Evolutionary conservation across 2,888 invertebrate species (phyloP), one percentile per base, ranked within the genome.

Genomic region (Leptinotarsa rubiginosa): DNA sequence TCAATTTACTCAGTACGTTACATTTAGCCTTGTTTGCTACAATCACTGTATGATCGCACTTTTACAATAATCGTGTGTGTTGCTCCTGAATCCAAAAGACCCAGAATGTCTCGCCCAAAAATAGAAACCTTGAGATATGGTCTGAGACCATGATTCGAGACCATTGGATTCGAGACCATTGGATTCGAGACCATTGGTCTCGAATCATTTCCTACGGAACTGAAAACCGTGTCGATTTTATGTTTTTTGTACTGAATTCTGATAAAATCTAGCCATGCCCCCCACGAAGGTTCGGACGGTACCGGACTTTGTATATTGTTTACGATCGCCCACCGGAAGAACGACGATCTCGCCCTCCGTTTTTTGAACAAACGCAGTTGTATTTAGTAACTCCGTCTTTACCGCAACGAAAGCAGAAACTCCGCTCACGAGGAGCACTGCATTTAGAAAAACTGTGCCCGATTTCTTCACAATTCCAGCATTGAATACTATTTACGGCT

Each of bases 21-120:
- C 74, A 77, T 4, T 47, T 54, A 16, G 49, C 12, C 15, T 76
- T 77, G 70, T 79, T 78, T 12, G 79, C 79, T n/a, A 77, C 74
- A 5, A 73, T 70, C 16, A 69, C 50, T 10, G 67, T 22, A 31
- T 67, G 52, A 25, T 69, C 16, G 20, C 47, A 50, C 0, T 52
- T 59, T 22, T 68, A 62, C 69, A n/a, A 65, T 65, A n/a, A 41
- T n/a, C 7, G 68, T 67, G 4, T 56, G 50, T 12, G 49, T 31
- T 22, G 59, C 73, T 16, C 75, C 75, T 12, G 73, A 66, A 49
- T 75, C 73, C 13, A 59, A 22, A 12, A 59, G 22, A 15, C 41
- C 47, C 4, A 31, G 62, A 50, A 47, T 66, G 47, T n/a, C 70
- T 64, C 13, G 13, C 18, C 75, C 72, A 47, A 69, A 69, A 41